Evolutionary conservation across 92 coral and sea anemone genomes (phyloP).

Genomic region (Scolanthus callimorphus): DNA sequence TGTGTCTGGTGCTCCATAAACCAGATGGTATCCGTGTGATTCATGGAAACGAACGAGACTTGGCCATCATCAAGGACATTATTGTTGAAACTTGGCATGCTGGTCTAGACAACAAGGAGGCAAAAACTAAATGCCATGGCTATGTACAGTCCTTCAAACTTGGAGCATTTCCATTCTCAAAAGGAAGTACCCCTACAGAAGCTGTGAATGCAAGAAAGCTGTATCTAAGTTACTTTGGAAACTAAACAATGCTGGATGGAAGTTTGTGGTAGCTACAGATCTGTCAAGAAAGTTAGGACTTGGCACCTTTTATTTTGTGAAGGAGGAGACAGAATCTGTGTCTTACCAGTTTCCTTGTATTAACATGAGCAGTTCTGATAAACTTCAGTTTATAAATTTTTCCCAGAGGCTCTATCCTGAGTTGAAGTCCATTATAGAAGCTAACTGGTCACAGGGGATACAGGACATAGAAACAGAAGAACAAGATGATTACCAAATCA

Average conservation of each 20-base stretch:
- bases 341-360: constrained; percentile 40
- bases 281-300: constrained; percentile 34
- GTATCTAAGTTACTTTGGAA: constrained; percentile 40
- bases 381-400: constrained; percentile 47
- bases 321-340: constrained; percentile 16
- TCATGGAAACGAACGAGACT: constrained; percentile 29
- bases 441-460: constrained; percentile 50
- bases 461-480: constrained; percentile 17
- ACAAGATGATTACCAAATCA: constrained; percentile 31
- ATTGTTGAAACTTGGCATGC: constrained; percentile 40
- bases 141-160: constrained; percentile 55
- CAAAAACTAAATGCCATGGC: constrained; percentile 23
- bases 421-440: constrained; percentile 34
- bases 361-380: constrained; percentile 47
- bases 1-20: constrained; percentile 32
- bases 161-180: constrained; percentile 40
- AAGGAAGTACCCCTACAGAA: background rate
- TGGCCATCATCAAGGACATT: constrained; percentile 23
- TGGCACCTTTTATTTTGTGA: constrained; percentile 48
- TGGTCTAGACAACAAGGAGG: constrained; percentile 10
- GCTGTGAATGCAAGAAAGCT: constrained; percentile 35
- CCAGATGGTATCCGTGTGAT: constrained; percentile 34
- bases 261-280: constrained; percentile 27
- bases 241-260: constrained; percentile 63
- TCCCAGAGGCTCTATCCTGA: constrained; percentile 38